Conservation (phyloP, 2,113 vertebrate genomes). For the Ailurus styani region DNA sequence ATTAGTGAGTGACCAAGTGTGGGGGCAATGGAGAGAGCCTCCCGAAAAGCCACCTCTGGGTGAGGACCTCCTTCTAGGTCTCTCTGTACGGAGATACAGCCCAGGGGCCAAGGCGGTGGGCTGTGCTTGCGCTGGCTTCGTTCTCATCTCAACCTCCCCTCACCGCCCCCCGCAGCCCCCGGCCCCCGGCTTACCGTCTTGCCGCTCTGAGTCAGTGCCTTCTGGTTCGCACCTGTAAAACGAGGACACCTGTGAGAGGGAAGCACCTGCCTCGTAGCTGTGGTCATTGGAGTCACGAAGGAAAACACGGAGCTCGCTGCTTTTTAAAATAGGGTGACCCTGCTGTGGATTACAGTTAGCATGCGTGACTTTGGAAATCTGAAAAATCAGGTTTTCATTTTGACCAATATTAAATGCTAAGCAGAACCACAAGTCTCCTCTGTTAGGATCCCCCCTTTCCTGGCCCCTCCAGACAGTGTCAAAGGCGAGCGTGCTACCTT, state of each 20-base stretch:
- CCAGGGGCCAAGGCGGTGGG: not conserved
- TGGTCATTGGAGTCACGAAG: not conserved
- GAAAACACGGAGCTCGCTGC: not conserved
- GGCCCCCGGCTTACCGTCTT: rapidly evolving
- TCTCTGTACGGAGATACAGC: not conserved
- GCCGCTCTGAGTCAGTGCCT: not conserved
- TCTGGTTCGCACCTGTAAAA: not conserved
- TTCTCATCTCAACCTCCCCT: not conserved
- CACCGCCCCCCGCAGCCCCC: rapidly evolving
- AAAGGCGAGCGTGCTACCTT: constrained; percentile 34
- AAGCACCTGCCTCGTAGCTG: not conserved
- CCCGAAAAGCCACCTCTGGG: not conserved
- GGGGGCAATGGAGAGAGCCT: not conserved
- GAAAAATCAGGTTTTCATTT: not conserved
- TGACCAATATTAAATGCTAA: not conserved
- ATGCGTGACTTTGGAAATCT: not conserved
- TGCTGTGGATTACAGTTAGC: not conserved
- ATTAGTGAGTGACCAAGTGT: rapidly evolving
- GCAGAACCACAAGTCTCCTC: not conserved
- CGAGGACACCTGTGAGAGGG: not conserved
- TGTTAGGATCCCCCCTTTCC: not conserved
- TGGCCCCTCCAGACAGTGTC: not conserved
- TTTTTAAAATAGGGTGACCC: not conserved
- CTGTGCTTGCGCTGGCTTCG: not conserved
- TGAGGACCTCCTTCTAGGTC: not conserved